These are phyloP conservation scores for Malurus elegans DNA, from an alignment of 2,113 vertebrate genomes.

Conservation along the genomic window DNA sequence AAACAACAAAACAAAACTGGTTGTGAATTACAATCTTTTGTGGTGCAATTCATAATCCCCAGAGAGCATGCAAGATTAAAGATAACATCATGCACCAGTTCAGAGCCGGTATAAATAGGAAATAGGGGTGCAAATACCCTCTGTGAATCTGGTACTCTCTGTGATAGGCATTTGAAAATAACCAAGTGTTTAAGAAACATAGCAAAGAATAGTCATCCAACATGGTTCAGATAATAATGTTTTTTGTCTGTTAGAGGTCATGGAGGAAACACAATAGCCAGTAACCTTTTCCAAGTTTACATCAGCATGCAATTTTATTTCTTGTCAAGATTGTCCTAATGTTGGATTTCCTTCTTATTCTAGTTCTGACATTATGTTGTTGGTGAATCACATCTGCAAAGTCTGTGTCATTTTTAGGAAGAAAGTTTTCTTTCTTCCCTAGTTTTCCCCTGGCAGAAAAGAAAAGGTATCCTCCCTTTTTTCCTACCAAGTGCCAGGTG, in stretches of 20 bases:
- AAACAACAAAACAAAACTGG: neutral
- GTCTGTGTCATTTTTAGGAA: conserved; percentile 50
- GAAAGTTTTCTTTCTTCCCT: neutral
- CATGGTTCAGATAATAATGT: neutral
- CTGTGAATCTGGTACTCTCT: neutral
- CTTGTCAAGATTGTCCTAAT: conserved; percentile 51
- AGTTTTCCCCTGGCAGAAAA: neutral
- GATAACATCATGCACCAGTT: neutral
- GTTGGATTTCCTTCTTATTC: conserved; percentile 21
- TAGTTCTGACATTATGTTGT: conserved; percentile 50
- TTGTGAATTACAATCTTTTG: neutral
- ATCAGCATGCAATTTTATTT: neutral
- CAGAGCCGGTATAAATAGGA: neutral
- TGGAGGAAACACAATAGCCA: neutral
- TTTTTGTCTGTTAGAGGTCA: neutral
- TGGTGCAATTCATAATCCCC: neutral
- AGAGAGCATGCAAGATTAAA: neutral
- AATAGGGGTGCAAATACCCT: neutral
- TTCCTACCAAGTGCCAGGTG: conserved; percentile 67
- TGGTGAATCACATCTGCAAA: conserved; percentile 70
- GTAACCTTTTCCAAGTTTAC: neutral
- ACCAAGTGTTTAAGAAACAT: neutral
- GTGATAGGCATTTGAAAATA: neutral
- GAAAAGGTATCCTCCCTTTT: conserved; percentile 15
- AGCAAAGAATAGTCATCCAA: neutral